phyloP scores from a whole-genome alignment of 2,113 vertebrate genomes.

The Peromyscus californicus region DNA sequence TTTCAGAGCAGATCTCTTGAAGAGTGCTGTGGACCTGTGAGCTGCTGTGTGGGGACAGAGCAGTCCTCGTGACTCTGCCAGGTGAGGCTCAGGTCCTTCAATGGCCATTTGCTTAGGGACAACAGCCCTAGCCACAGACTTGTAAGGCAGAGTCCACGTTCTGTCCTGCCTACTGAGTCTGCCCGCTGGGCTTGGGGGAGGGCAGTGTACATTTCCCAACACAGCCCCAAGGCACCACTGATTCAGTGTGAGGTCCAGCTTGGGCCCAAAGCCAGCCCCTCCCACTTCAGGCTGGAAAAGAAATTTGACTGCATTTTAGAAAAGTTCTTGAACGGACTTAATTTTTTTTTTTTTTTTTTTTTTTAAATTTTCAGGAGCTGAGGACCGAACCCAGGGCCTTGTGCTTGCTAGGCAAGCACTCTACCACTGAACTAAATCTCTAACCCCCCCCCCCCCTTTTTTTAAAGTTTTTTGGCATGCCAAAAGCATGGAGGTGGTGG shows the following conservation, averaged over 20 bases:
- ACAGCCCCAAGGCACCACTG: not conserved
- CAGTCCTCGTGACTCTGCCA: not conserved
- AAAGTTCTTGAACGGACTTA: not conserved
- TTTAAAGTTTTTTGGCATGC: not conserved
- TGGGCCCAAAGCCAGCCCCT: not conserved
- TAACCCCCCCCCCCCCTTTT: too few species aligned
- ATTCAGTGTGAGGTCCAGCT: not conserved
- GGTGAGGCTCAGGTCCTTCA: not conserved
- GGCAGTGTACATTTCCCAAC: too few species aligned
- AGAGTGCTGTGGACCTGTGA: not conserved
- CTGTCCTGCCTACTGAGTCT: not conserved
- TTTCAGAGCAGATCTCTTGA: not conserved
- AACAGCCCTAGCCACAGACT: not conserved
- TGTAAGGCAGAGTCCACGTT: not conserved
- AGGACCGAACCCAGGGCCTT: too few species aligned
- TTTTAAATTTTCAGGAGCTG: too few species aligned
- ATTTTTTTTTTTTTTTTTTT: too few species aligned
- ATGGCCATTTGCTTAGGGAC: not conserved
- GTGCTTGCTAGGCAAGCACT: too few species aligned
- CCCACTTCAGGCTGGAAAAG: not conserved
- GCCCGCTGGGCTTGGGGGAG: fast-evolving
- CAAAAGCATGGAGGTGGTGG: not conserved
- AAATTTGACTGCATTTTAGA: not conserved
- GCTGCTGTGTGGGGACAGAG: not conserved
- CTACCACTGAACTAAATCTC: too few species aligned